Evolutionary conservation across 2,888 invertebrate species (phyloP), one percentile per base, ranked within the genome.

Genomic region (Idaea dimidiata): DNA sequence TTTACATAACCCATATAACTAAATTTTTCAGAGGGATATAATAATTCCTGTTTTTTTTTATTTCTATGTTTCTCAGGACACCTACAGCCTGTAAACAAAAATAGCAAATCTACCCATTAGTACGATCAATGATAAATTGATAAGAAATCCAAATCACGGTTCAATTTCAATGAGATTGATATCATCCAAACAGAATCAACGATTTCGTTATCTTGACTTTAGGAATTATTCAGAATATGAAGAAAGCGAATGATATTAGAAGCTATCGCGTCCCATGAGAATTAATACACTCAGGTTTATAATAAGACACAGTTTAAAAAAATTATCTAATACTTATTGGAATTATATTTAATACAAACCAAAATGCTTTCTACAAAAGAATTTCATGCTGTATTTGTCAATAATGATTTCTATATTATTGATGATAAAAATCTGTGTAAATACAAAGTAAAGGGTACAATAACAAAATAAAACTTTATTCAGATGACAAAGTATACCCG

Each of bases 361-460:
- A 32, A 54, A 54, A 54, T 60, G 5, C 16, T 17, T 17, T 53
- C 56, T 18, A 68, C 61, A 70, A 69, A 65, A 63, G 57, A 64
- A 75, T 80, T 78, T 74, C 62, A 78, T 69, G 72, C 70, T 68
- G 68, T 61, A 74, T 75, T 72, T 66, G 61, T 65, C 62, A 61
- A 18, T 60, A 71, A 71, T 67, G 67, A 64, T 61, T 62, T 68
- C 66, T 67, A 64, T 67, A 43, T 84, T 82, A 87, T 83, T 78
- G 84, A 87, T 86, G 80, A 78, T 78, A 65, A 68, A n/a, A 60
- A 61, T 60, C 64, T 63, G 55, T 63, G 33, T 7, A 62, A 56
- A 61, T 61, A 59, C 70, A 70, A 68, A 70, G 74, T 76, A 72
- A 81, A 82, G 78, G 80, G 79, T 72, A 62, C 59, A 62, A 79